Evolutionary conservation across 2,888 invertebrate genomes (phyloP).

Genomic region (Leucozona laternaria): DNA sequence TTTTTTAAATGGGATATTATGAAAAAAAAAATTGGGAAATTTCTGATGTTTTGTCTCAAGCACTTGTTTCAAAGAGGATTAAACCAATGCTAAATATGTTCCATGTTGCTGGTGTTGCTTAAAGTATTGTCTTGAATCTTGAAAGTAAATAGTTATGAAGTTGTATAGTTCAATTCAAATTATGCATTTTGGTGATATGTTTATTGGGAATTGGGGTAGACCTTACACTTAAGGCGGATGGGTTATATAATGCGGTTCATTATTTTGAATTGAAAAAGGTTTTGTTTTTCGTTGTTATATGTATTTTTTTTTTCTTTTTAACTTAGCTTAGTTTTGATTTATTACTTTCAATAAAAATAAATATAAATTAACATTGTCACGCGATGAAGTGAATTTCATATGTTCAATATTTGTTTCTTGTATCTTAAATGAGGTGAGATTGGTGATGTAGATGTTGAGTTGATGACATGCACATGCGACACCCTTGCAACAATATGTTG

Average conservation of each 20-base stretch:
- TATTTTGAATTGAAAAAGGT: neutral
- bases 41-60: neutral
- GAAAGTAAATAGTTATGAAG: too few relatives aligned
- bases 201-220: conserved; percentile 1
- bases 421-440: conserved; percentile 19
- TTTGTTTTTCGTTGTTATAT: neutral
- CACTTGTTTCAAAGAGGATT: neutral
- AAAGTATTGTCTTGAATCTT: neutral
- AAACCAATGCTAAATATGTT: neutral
- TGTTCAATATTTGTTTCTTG: neutral
- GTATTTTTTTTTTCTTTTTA: neutral
- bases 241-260: conserved; percentile 11
- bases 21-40: neutral
- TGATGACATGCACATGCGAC: conserved; percentile 41
- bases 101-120: neutral
- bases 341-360: conserved; percentile 16
- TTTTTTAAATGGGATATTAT: neutral
- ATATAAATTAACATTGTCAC: conserved; percentile 49
- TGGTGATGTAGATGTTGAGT: conserved; percentile 34
- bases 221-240: neutral
- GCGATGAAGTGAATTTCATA: conserved; percentile 21
- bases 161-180: neutral
- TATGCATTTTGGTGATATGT: neutral
- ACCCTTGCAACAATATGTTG: conserved; percentile 25
- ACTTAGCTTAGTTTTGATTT: neutral